Evolutionary conservation across 2,113 vertebrate species (phyloP).

Genomic region (Rhineura floridana): DNA sequence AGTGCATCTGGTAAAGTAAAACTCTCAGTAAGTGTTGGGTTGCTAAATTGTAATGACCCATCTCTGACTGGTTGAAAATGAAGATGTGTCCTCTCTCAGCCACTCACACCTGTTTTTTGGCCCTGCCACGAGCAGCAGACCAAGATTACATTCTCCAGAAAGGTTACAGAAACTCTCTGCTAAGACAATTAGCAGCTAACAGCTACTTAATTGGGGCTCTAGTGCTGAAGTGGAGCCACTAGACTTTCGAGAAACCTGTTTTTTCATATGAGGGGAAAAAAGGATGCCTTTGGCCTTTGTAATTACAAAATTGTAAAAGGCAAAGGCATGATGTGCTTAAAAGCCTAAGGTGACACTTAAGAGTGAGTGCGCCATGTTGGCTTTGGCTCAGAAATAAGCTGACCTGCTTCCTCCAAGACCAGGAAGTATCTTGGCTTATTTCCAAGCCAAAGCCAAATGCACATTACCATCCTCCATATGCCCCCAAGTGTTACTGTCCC

Average conservation of each 20-base stretch:
- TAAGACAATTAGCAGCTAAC: not conserved
- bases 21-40: not conserved
- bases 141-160: not conserved
- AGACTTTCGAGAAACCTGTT: not conserved
- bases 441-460: not conserved
- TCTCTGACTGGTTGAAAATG: not conserved
- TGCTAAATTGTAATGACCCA: not conserved
- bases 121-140: not conserved
- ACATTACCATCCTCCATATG: too few species aligned
- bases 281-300: not conserved
- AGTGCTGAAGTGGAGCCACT: not conserved
- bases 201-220: not conserved
- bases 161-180: not conserved
- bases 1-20: not conserved
- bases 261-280: not conserved
- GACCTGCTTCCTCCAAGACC: not conserved
- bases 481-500: not conserved
- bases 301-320: not conserved
- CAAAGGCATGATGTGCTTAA: not conserved
- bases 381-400: not conserved
- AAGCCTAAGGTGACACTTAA: not conserved
- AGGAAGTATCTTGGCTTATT: not conserved
- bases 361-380: too few species aligned
- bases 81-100: not conserved
- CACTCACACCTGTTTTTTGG: not conserved